Base-by-base conservation (phyloP, 2,113 vertebrate genomes). In the Lepus timidus region DNA sequence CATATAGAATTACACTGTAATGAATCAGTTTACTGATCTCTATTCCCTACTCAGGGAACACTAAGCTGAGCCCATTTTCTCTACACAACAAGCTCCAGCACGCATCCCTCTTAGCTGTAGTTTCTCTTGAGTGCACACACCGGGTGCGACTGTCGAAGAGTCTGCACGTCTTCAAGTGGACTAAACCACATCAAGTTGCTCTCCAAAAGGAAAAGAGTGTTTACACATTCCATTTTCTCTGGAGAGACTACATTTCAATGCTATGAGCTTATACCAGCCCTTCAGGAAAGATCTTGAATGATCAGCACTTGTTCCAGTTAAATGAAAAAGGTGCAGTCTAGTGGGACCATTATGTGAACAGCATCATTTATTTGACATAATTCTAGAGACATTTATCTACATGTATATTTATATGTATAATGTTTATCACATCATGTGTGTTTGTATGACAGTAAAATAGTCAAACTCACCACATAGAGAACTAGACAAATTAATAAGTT, bases 281-380 rank as follows among this genome's bases (percentile, higher is more conserved):
- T 3, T 12, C 4, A 96, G 55, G 31, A 65, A 20, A 58, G 25
- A 78, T 31, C 67, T 85, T 89, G 58, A 71, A 29, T 44, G 79
- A n/a, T 1, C 22, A n/a, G 23, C 44, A 71, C 14, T 52, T 31
- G 68, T 67, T 65, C 49, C 9, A 78, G 31, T 78, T 51, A 81
- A 76, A 83, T 12, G 19, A 71, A 82, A 78, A 70, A 64, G 58
- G 58, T 9, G 52, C 85, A 95, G 5, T 78, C 31, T 91, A 85
- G 81, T 13, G 39, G 22, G 33, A 71, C 9, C 16, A 29, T 55
- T 68, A 70, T 49, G 78, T 73, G 61, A 81, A 29, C 19, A 71
- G n/a, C 17, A 58, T 55, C 6, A 65, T 76, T 85, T 90, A 85
- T 85, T 68, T 78, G 52, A 65, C 39, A 90, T 51, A 94, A 39